Base-by-base conservation (phyloP, 2,797 vertebrate genomes). In the Sebastes vulpes region DNA sequence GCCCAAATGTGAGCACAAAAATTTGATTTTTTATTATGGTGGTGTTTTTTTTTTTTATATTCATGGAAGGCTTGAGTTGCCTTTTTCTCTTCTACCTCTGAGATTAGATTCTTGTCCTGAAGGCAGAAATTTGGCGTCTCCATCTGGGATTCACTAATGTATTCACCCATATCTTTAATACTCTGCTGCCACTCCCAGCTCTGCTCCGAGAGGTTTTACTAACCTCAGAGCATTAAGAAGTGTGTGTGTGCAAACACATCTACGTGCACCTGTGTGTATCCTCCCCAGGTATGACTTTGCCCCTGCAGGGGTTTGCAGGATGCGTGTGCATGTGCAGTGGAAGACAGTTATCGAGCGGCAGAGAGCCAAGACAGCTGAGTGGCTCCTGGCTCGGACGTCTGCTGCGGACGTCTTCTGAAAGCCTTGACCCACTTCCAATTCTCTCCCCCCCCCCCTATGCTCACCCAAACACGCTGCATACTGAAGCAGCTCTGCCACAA, bases 341-440 rank as follows among this genome's bases (percentile, higher is more conserved):
- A 58, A 67, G 48, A 12, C 64, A 71, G 74, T 72, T 83, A 89
- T 72, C 78, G 69, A 81, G 71, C 7, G 35, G 52, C 72, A 35
- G 28, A 67, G 52, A 72, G 86, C 70, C 48, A 79, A 71, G 75
- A 77, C 75, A 73, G 79, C 83, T 65, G 87, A 88, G 79, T 81
- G 68, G 81, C 72, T 88, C 64, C 78, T 78, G 77, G 69, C 77
- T 81, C 25, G 23, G 29, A 38, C 35, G 35, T 38, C 35, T 73
- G 72, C 75, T 86, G 85, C 61, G 57, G 77, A 83, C 72, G 16
- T 90, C 90, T 93, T 82, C 86, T 86, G 65, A 83, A 90, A 91
- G 90, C 89, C 46, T 92, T 95, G 94, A 93, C 92, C 92, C 92
- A 94, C 79, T 95, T 94, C 90, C 89, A 91, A 68, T 52, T 71